Evolutionary conservation across 2,888 invertebrate species (phyloP).

Genomic region (Metellina segmentata): DNA sequence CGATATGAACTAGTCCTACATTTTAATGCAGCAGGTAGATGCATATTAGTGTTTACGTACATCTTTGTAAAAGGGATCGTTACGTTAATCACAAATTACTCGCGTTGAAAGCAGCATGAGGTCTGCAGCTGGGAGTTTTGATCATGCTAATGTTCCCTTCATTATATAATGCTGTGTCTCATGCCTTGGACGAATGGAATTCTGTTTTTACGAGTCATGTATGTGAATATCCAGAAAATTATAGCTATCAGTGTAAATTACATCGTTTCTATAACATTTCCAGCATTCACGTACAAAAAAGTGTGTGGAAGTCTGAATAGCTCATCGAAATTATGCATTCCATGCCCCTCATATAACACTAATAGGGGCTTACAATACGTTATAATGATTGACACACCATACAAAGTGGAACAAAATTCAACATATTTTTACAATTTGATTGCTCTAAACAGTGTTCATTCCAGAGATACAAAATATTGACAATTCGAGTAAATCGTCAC

Average conservation of each 20-base stretch:
- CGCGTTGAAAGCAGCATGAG: background rate
- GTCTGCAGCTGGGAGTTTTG: background rate
- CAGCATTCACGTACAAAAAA: background rate
- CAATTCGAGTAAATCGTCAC: no score
- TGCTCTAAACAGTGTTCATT: no score
- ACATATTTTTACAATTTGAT: no score
- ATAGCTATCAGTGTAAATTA: slow-evolving; percentile 4
- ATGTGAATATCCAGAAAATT: slow-evolving; percentile 19
- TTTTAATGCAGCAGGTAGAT: background rate
- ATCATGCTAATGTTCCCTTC: background rate
- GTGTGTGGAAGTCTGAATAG: slow-evolving; percentile 9
- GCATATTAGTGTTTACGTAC: background rate
- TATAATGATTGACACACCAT: no score
- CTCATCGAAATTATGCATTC: background rate
- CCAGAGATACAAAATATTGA: no score
- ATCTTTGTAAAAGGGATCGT: background rate
- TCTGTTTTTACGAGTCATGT: slow-evolving; percentile 15
- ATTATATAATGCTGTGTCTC: background rate
- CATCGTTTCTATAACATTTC: background rate
- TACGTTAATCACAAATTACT: background rate
- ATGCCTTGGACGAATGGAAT: background rate
- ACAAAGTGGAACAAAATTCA: no score
- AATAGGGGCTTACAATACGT: no score
- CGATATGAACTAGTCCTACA: background rate
- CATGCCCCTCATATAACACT: background rate